phyloP scores from a whole-genome alignment of 2,113 vertebrate genomes.

The Choloepus hoffmanni region DNA sequence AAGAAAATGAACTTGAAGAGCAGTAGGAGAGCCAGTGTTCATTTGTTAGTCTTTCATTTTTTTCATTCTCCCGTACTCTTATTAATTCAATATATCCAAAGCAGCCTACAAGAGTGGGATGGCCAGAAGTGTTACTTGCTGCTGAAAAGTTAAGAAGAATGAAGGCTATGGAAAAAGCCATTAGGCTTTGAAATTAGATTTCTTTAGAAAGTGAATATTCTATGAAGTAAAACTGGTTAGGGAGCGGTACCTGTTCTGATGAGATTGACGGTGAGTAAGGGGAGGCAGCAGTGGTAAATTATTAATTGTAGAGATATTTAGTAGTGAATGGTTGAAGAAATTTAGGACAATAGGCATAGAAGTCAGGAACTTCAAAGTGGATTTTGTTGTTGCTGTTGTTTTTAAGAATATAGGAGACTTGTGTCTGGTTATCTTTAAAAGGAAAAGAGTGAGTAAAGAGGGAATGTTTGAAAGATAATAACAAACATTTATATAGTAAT shows the following conservation, averaged over 20 bases:
- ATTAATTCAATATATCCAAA: neutral
- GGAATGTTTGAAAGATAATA: conserved; percentile 29
- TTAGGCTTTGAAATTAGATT: conserved; percentile 39
- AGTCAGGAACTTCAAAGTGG: neutral
- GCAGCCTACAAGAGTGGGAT: neutral
- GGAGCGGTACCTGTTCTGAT: conserved; percentile 3
- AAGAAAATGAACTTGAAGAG: neutral
- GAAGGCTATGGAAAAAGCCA: neutral
- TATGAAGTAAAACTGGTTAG: neutral
- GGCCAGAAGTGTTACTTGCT: neutral
- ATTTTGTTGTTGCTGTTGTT: conserved; percentile 1
- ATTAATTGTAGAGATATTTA: conserved; percentile 32
- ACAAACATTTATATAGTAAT: neutral
- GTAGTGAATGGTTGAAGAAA: neutral
- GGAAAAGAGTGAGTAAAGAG: conserved; percentile 1
- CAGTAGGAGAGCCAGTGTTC: neutral
- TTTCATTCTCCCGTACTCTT: conserved; percentile 7
- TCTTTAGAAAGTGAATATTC: conserved; percentile 10
- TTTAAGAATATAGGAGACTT: neutral
- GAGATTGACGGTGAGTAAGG: neutral
- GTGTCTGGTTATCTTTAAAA: conserved; percentile 10
- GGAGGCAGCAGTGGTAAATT: neutral
- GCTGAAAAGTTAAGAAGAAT: neutral
- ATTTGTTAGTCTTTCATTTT: conserved; percentile 35
- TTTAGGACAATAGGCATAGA: neutral